Percentiles rank a stretch among this genome's conserved stretches.
Conservation (phyloP, 2,113 vertebrate genomes). For the Origma solitaria region DNA sequence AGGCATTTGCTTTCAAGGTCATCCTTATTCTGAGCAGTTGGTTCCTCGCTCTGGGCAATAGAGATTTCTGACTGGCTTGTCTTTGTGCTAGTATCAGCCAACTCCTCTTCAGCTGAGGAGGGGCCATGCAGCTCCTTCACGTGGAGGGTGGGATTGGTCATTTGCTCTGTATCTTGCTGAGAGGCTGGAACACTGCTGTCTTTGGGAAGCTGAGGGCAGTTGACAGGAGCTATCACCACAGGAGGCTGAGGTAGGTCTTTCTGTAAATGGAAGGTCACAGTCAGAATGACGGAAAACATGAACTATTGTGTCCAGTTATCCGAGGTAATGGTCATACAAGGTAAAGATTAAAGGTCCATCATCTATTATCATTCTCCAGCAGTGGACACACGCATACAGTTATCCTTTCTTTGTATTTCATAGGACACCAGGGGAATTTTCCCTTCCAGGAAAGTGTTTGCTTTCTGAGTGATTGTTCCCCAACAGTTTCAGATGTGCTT, state of each 20-base stretch:
- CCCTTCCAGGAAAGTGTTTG: neutral
- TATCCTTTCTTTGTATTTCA: neutral
- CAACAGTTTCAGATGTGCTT: neutral
- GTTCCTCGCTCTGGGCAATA: neutral
- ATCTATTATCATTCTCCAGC: neutral
- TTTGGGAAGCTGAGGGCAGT: slow-evolving; percentile 2
- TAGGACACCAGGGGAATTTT: neutral
- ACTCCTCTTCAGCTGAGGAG: neutral
- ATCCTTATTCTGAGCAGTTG: neutral
- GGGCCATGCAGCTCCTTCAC: neutral
- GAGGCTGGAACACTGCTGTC: neutral
- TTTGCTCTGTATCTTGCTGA: neutral
- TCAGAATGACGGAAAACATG: neutral
- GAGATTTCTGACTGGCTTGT: neutral
- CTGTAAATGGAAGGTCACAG: slow-evolving; percentile 44
- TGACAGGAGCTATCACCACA: slow-evolving; percentile 73
- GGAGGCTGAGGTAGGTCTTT: slow-evolving; percentile 81
- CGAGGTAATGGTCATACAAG: neutral
- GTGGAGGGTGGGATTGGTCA: slow-evolving; percentile 39
- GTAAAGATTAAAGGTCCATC: neutral
- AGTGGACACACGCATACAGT: neutral
- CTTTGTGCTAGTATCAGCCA: neutral
- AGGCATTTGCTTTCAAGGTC: neutral
- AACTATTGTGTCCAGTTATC: neutral
- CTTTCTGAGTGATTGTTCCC: neutral